Evolutionary conservation across 2,888 invertebrate species (phyloP).

Genomic region (Synergus japonicus): DNA sequence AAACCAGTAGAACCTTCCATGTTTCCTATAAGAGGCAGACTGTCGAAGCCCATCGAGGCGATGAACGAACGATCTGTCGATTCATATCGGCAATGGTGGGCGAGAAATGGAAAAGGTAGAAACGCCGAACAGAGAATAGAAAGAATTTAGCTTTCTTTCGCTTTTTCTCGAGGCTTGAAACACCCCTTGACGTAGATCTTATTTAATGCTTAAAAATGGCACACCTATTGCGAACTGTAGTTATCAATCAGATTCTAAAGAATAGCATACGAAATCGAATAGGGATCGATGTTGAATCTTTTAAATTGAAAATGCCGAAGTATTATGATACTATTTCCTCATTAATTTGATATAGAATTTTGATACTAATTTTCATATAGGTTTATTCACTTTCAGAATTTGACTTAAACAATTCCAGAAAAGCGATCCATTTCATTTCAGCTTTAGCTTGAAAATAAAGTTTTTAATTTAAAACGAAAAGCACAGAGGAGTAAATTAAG

Average conservation of each 20-base stretch:
- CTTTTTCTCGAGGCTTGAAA: not conserved
- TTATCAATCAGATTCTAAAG: not conserved
- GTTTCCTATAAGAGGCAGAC: conserved; percentile 6
- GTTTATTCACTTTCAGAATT: not conserved
- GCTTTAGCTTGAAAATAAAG: not conserved
- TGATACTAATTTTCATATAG: too few relatives aligned
- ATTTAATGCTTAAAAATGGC: not conserved
- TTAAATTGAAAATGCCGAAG: not conserved
- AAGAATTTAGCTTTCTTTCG: not conserved
- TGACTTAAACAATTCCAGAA: not conserved
- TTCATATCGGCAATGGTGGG: conserved; percentile 11
- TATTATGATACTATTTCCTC: not conserved
- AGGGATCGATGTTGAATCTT: too few relatives aligned
- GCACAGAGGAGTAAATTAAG: not conserved
- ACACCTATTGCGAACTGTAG: not conserved
- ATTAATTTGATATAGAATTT: too few relatives aligned
- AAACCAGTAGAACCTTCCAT: conserved; percentile 6
- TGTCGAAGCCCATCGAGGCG: conserved; percentile 29
- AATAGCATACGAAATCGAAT: not conserved
- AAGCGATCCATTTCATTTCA: not conserved
- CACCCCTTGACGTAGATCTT: not conserved
- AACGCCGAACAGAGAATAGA: not conserved
- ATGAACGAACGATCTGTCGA: conserved; percentile 38
- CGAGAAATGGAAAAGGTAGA: conserved; percentile 1
- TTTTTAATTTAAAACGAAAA: not conserved